Percentiles rank a stretch among this genome's conserved stretches.
Evolutionary conservation across 2,888 invertebrate genomes (phyloP).

Genomic region (Acanthopleura granulata): DNA sequence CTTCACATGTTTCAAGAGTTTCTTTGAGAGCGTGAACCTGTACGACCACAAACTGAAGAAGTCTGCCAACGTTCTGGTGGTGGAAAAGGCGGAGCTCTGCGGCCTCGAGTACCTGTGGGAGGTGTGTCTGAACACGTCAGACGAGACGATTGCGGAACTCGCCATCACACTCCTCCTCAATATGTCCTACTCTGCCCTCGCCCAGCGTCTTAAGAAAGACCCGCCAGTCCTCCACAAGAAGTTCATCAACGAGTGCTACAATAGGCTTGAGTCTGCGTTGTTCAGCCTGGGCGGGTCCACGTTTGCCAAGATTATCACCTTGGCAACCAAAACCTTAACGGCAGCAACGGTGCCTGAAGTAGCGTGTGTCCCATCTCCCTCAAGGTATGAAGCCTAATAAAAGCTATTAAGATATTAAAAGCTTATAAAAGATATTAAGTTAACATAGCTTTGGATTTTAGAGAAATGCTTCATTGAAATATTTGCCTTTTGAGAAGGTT

Average conservation of each 20-base stretch:
- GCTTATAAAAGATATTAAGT: no score
- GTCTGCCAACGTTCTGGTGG: conserved; percentile 56
- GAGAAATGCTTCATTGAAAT: no score
- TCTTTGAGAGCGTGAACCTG: conserved; percentile 71
- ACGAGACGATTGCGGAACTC: conserved; percentile 68
- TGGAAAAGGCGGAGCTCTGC: conserved; percentile 69
- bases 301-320: conserved; percentile 64
- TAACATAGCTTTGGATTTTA: no score
- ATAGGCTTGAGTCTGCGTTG: conserved; percentile 68
- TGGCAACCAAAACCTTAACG: conserved; percentile 68
- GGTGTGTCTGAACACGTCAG: conserved; percentile 69
- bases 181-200: conserved; percentile 69
- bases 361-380: conserved; percentile 65
- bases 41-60: conserved; percentile 67
- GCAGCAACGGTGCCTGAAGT: conserved; percentile 68
- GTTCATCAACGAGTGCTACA: conserved; percentile 71
- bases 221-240: conserved; percentile 69
- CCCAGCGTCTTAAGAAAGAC: conserved; percentile 69
- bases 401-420: no score
- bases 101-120: conserved; percentile 72
- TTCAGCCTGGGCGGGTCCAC: conserved; percentile 66
- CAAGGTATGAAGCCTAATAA: conserved; percentile 63
- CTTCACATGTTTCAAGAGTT: conserved; percentile 70
- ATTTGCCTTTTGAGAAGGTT: no score
- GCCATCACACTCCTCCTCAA: conserved; percentile 69